Conservation (phyloP, 2,113 vertebrate species). For the Stegostoma tigrinum region DNA sequence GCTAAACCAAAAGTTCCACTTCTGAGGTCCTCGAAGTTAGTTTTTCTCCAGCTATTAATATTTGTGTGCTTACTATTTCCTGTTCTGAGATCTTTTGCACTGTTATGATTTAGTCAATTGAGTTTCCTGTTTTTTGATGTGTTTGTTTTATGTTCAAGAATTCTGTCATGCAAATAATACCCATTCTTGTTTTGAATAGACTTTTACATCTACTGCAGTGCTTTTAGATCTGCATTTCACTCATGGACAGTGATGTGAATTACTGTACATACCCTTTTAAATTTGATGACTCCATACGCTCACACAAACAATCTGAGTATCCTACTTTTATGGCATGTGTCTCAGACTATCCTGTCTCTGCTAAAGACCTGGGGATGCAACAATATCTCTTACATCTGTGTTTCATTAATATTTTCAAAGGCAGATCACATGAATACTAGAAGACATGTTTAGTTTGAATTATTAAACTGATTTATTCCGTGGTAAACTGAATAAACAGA, state of each 20-base stretch:
- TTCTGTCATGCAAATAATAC: not conserved
- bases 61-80: not conserved
- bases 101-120: not conserved
- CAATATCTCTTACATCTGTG: not conserved
- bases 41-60: not conserved
- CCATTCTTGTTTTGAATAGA: not conserved
- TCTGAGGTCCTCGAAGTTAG: not conserved
- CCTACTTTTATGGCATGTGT: not conserved
- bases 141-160: not conserved
- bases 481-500: not conserved
- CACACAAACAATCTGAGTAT: not conserved
- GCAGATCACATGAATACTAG: too few relatives aligned
- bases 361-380: not conserved
- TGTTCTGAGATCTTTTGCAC: not conserved
- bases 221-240: not conserved
- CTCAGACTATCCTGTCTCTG: not conserved
- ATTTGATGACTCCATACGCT: not conserved
- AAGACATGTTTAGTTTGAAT: not conserved
- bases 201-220: not conserved
- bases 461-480: not conserved
- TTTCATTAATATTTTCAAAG: not conserved
- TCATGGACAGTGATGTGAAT: not conserved
- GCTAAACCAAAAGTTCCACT: not conserved
- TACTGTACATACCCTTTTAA: not conserved
- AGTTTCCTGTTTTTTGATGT: not conserved